Conservation (phyloP, 2,888 invertebrate genomes). For the Athetis lepigone region DNA sequence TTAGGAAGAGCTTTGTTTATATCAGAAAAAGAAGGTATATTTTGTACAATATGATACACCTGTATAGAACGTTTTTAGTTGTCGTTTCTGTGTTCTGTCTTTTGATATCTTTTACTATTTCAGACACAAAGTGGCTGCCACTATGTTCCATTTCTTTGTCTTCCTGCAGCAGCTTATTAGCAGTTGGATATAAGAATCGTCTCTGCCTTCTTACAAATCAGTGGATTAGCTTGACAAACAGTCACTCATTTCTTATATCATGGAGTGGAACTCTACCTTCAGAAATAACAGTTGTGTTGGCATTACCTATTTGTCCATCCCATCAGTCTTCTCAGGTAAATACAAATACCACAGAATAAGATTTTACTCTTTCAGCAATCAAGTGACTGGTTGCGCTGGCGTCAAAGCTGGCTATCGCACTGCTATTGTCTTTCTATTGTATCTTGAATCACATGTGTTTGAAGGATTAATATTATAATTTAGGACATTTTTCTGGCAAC, state of each 20-base stretch:
- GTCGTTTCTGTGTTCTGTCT: constrained; percentile 5
- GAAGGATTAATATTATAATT: no score
- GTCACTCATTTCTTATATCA: constrained; percentile 83
- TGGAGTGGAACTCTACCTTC: constrained; percentile 87
- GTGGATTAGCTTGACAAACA: constrained; percentile 86
- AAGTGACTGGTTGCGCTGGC: no score
- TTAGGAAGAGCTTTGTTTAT: constrained; percentile 91
- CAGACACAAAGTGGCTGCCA: constrained; percentile 85
- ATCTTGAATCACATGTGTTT: no score
- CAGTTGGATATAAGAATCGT: constrained; percentile 81
- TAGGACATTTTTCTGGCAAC: no score
- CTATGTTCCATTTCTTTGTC: constrained; percentile 85
- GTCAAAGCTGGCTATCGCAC: no score
- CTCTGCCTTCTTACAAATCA: constrained; percentile 84
- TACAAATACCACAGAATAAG: background rate
- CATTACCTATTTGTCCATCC: constrained; percentile 84
- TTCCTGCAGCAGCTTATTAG: constrained; percentile 84
- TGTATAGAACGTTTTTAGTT: no score
- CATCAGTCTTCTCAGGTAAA: constrained; percentile 87
- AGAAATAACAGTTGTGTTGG: constrained; percentile 79
- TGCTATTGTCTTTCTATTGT: no score
- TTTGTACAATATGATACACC: background rate
- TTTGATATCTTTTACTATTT: constrained; percentile 51
- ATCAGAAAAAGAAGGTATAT: constrained; percentile 85
- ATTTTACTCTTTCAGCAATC: background rate